These are phyloP conservation scores for Anticlea derivata DNA, from an alignment of 2,888 invertebrate species.

Conservation along the genomic window DNA sequence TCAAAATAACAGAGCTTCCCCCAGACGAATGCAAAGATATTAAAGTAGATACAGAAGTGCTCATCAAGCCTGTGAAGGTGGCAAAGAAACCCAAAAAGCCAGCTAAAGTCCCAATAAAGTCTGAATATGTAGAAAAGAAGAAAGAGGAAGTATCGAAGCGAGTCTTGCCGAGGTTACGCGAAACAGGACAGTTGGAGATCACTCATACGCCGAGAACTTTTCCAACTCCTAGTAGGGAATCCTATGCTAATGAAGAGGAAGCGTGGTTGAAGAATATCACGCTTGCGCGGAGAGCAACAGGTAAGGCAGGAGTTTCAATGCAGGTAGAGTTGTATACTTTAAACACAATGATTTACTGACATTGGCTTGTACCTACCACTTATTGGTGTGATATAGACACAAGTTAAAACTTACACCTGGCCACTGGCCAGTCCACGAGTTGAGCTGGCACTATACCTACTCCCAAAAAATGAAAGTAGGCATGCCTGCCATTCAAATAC, in stretches of 20 bases:
- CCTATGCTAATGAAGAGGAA: constrained; percentile 87
- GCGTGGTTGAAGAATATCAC: constrained; percentile 92
- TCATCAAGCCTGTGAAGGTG: constrained; percentile 1
- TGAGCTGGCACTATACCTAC: no score
- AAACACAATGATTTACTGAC: no score
- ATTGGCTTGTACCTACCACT: no score
- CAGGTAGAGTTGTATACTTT: no score
- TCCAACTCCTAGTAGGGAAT: constrained; percentile 92
- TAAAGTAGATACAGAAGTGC: constrained; percentile 3
- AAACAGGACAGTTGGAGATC: constrained; percentile 84
- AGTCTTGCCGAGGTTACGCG: constrained; percentile 83
- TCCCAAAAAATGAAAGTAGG: no score
- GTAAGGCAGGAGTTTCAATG: constrained; percentile 49
- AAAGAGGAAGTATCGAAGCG: constrained; percentile 62
- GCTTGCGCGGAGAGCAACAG: constrained; percentile 86
- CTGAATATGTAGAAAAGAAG: constrained; percentile 67
- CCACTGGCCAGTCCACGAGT: no score
- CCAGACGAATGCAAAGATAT: constrained; percentile 5
- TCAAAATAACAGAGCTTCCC: constrained; percentile 7
- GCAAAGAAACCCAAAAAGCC: constrained; percentile 28
- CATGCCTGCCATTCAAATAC: no score
- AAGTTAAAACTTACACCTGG: no score
- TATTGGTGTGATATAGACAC: no score
- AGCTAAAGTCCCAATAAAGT: constrained; percentile 53
- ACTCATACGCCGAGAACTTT: constrained; percentile 90